These are phyloP conservation scores for Cistogaster globosa DNA, from an alignment of 2,888 invertebrate species.

Conservation along the genomic window DNA sequence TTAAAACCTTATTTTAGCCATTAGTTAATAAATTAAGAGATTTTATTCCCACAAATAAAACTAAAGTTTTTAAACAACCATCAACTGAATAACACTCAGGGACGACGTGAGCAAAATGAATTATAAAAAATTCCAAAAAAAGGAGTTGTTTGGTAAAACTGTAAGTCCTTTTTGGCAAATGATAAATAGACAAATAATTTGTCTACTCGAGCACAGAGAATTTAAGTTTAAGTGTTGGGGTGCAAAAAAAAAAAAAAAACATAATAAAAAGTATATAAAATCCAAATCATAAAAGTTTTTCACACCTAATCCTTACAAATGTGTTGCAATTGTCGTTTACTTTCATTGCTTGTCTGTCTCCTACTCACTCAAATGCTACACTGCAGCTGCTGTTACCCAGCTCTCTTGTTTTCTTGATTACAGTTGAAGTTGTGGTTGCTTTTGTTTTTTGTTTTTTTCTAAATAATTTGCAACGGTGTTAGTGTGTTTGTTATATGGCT, in stretches of 20 bases:
- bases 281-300: slow-evolving; percentile 70
- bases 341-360: slow-evolving; percentile 56
- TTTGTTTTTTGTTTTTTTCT: not conserved
- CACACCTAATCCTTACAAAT: slow-evolving; percentile 69
- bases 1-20: slow-evolving; percentile 32
- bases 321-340: slow-evolving; percentile 67
- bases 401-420: not conserved
- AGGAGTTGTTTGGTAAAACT: slow-evolving; percentile 3
- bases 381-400: not conserved
- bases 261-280: slow-evolving; percentile 52
- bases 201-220: slow-evolving; percentile 37
- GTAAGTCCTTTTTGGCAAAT: slow-evolving; percentile 61
- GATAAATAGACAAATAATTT: slow-evolving; percentile 64
- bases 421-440: slow-evolving; percentile 35
- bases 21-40: slow-evolving; percentile 61
- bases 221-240: slow-evolving; percentile 44
- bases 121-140: not conserved
- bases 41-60: slow-evolving; percentile 38
- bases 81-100: slow-evolving; percentile 1
- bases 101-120: not conserved
- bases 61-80: slow-evolving; percentile 36
- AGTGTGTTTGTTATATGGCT: slow-evolving; percentile 15
- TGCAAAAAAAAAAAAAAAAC: slow-evolving; percentile 9
- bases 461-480: slow-evolving; percentile 3
- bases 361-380: slow-evolving; percentile 8